A percentile compares a stretch with the other conserved stretches of the same genome.
Evolutionary conservation across 53 echinoderm and acorn worm genomes (phyloP).

Genomic region (Actinopyga echinites): DNA sequence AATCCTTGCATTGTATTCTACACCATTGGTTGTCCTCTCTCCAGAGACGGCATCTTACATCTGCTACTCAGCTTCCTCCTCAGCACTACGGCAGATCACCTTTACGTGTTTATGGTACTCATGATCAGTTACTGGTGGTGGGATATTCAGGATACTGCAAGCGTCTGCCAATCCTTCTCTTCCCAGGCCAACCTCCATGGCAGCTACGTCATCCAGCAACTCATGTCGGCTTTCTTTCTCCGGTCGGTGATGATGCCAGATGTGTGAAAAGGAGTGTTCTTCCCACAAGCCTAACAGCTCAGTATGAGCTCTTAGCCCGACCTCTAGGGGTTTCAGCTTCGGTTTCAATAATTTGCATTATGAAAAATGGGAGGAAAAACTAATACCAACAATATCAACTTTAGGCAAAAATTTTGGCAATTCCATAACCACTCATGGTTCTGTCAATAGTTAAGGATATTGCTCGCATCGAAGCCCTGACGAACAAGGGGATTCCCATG

Average conservation of each 20-base stretch:
- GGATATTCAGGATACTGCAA: slow-evolving; percentile 10
- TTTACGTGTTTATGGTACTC: background rate
- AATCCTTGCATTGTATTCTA: background rate
- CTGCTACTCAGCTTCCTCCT: slow-evolving; percentile 19
- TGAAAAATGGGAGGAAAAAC: too few relatives aligned
- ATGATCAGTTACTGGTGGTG: background rate
- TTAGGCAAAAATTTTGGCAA: too few relatives aligned
- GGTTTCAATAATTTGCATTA: too few relatives aligned
- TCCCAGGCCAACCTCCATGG: slow-evolving; percentile 28
- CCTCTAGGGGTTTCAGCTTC: background rate
- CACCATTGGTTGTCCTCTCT: background rate
- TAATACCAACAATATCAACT: too few relatives aligned
- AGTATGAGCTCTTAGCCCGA: background rate
- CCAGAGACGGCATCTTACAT: background rate
- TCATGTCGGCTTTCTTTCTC: slow-evolving; percentile 32
- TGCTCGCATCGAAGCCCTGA: too few relatives aligned
- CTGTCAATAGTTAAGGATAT: too few relatives aligned
- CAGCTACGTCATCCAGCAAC: slow-evolving; percentile 22
- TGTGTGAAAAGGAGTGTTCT: background rate
- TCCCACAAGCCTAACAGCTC: background rate
- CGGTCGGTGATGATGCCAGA: background rate
- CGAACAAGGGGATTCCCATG: too few relatives aligned
- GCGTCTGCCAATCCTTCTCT: slow-evolving; percentile 17
- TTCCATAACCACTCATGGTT: too few relatives aligned
- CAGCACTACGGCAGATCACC: background rate